Base-by-base conservation (phyloP, 37 sponge, comb jelly and placozoan species). In the Agelas oroides region DNA sequence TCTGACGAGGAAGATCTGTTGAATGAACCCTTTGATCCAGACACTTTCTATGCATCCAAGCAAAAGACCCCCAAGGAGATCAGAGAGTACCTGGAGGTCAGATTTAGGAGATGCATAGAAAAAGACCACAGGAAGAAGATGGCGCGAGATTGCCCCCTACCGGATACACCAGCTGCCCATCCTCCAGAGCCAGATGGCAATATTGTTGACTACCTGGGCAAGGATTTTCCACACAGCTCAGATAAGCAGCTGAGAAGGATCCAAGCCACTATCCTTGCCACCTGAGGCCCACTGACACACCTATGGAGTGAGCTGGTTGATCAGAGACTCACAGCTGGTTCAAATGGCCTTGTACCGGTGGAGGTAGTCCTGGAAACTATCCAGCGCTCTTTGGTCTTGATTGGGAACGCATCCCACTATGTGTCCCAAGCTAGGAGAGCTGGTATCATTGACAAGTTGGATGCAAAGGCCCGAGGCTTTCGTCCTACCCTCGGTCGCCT, bases 391-490 rank as follows among this genome's bases (percentile, higher is more conserved):
- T 35, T 77, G 12, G 75, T 75, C 27, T 33, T 76, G 19, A 58
- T 76, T 32, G 77, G 77, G 1, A 76, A 76, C 35, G 59, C 77
- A 27, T 59, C 61, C 32, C 56, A 57, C 37, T 76, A 76, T 18
- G 23, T 76, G 34, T 76, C 77, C 1, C 8, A 35, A 5, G 5
- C 1, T 8, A 60, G 77, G 8, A 76, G 77, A 61, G 61, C 32
- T 5, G 8, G 1, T 5, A 76, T 75, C 15, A n/a, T 75, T 15
- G 13, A 21, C 23, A 75, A 75, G 35, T 1, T 76, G 20, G 12
- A 32, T 2, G 15, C 3, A 11, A 13, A 57, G 1, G 57, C 8
- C 6, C 20, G 2, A 30, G 34, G 61, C 2, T 30, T 59, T 8
- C 61, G 34, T 8, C 0, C 23, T 53, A 2, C 8, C 25, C 65